Conservation (phyloP, 2,888 invertebrate species). For the Oscheius sp. region DNA sequence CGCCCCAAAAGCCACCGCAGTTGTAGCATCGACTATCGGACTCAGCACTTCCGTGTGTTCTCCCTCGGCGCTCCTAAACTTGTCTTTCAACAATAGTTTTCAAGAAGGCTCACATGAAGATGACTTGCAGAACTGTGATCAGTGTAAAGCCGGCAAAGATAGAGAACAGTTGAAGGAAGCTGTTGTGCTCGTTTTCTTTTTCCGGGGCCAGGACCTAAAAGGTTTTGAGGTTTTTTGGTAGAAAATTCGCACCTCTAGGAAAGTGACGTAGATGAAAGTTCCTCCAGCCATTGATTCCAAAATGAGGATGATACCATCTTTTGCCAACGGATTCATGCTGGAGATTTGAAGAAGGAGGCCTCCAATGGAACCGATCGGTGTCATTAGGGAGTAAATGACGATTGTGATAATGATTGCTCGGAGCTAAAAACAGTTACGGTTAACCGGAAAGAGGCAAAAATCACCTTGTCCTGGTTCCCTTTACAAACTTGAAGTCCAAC, state of each 20-base stretch:
- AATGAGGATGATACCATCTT: slow-evolving; percentile 19
- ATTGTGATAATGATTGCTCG: slow-evolving; percentile 71
- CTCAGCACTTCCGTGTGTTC: neutral
- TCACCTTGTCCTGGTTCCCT: slow-evolving; percentile 54
- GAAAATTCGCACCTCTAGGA: slow-evolving; percentile 21
- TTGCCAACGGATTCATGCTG: slow-evolving; percentile 11
- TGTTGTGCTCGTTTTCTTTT: slow-evolving; percentile 57
- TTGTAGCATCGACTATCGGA: neutral
- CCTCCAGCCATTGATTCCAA: slow-evolving; percentile 22
- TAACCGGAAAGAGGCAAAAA: neutral
- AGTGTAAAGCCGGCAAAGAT: slow-evolving; percentile 65
- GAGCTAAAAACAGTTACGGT: slow-evolving; percentile 24
- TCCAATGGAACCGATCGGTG: slow-evolving; percentile 79
- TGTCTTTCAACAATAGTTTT: neutral
- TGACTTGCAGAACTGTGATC: slow-evolving; percentile 57
- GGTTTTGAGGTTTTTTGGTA: neutral
- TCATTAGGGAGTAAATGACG: slow-evolving; percentile 78
- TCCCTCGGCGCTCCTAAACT: slow-evolving; percentile 8
- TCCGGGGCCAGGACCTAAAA: slow-evolving; percentile 52
- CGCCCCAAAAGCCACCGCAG: neutral
- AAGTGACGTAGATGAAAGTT: slow-evolving; percentile 30
- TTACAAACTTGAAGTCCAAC: slow-evolving; percentile 50
- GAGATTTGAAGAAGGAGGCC: slow-evolving; percentile 46
- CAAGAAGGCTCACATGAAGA: slow-evolving; percentile 34
- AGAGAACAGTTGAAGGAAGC: slow-evolving; percentile 61